Percentiles rank a stretch among this genome's conserved stretches.
These are phyloP conservation scores for Gopherus flavomarginatus DNA, from an alignment of 2,113 vertebrate species.

Conservation along the genomic window DNA sequence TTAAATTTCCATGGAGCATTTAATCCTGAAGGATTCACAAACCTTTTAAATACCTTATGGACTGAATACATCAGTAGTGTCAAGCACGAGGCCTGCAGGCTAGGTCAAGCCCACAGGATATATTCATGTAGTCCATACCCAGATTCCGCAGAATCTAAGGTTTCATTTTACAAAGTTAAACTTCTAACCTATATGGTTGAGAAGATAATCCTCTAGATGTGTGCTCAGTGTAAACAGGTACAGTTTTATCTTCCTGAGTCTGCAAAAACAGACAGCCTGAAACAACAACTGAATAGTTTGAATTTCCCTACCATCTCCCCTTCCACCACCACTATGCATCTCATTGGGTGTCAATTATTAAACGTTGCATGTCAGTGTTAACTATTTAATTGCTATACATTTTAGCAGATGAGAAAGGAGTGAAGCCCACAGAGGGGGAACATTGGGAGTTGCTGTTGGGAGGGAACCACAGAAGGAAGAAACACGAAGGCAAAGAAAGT, in stretches of 20 bases:
- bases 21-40: not conserved
- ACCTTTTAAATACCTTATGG: not conserved
- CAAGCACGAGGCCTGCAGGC: not conserved
- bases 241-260: not conserved
- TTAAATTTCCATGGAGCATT: not conserved
- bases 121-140: not conserved
- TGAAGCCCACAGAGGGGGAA: slow-evolving; percentile 3
- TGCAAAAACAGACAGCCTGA: not conserved
- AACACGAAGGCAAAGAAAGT: not conserved
- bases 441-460: not conserved
- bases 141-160: not conserved
- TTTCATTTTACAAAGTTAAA: slow-evolving; percentile 14
- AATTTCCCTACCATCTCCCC: not conserved
- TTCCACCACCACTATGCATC: slow-evolving; percentile 5
- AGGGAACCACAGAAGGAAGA: not conserved
- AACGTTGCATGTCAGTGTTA: not conserved
- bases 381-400: slow-evolving; percentile 50
- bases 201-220: not conserved
- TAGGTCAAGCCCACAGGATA: not conserved
- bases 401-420: slow-evolving; percentile 25
- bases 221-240: not conserved
- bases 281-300: not conserved
- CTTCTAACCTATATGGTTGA: not conserved
- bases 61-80: not conserved
- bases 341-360: slow-evolving; percentile 54